Evolutionary conservation across 2,113 vertebrate species (phyloP), one percentile per base, ranked within the genome.

Genomic region (Nymphicus hollandicus): DNA sequence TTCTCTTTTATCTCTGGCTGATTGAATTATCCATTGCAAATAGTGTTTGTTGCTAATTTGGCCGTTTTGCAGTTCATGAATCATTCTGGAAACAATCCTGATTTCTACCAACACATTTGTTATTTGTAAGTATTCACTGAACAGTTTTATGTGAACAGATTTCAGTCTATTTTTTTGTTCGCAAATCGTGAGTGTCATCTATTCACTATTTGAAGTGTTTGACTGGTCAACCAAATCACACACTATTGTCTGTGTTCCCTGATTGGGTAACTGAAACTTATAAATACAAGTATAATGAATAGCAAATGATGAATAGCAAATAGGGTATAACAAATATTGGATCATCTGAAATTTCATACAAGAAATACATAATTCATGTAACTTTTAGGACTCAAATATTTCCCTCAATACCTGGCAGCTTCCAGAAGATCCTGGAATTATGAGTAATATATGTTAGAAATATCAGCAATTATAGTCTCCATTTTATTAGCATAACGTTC

Each of bases 151-250:
- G 53, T 3, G 76, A 97, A 93, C 93, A 95, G 92, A 96, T 96
- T 96, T 97, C 88, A 86, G 82, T 72, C 76, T 90, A 11, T 44
- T 90, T 94, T 89, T 92, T 96, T 94, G 88, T 95, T 96, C 90
- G 56, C 72, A 94, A 88, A 92, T 81, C 74, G 66, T 93, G 82
- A 73, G 92, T 86, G 73, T 95, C 60, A 91, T 95, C 80, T 91
- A 95, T 96, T 94, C 93, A 91, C 35, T 81, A n/a, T 89, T 90
- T 95, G 95, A 96, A 95, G 69, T 91, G 93, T 96, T 96, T 97
- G 91, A 96, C 95, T 84, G 95, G 95, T 96, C 95, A 96, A 95
- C 72, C 77, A 94, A 97, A 97, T 96, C 95, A 94, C 69, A 76
- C 31, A 64, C 76, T 86, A 95, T 96, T 97, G 95, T 96, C 93